A percentile compares a stretch with the other conserved stretches of the same genome.
Evolutionary conservation across 64 coral and sea anemone species (phyloP).

Genomic region (Acropora yongei): DNA sequence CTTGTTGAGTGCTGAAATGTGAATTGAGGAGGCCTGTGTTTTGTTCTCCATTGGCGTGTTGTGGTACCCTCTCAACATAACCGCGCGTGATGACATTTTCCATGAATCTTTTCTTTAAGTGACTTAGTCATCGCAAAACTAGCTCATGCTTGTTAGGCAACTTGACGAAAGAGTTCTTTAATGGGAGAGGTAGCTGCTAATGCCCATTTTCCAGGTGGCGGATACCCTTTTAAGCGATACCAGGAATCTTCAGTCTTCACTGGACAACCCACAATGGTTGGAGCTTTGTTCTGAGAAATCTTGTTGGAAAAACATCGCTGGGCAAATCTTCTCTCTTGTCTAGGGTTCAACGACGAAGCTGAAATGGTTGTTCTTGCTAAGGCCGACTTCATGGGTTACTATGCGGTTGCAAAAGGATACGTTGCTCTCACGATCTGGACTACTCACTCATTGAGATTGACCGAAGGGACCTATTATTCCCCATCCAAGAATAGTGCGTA

Average conservation of each 20-base stretch:
- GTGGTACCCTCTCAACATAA: slow-evolving; percentile 20
- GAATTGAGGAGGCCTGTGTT: not conserved
- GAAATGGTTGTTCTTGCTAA: too few relatives aligned
- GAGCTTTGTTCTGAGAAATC: too few relatives aligned
- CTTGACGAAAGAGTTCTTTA: not conserved
- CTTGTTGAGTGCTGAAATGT: not conserved
- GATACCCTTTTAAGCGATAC: not conserved
- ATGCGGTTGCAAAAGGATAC: too few relatives aligned
- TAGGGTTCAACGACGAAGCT: too few relatives aligned
- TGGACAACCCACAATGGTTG: not conserved
- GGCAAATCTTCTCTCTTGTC: too few relatives aligned
- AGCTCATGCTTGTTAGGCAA: not conserved
- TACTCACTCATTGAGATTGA: too few relatives aligned
- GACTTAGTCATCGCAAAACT: not conserved
- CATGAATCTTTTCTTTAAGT: slow-evolving; percentile 3
- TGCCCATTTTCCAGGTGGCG: not conserved
- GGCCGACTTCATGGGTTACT: too few relatives aligned
- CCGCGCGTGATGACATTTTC: not conserved
- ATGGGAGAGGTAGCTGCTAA: not conserved
- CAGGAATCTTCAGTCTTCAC: not conserved
- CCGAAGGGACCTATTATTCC: too few relatives aligned
- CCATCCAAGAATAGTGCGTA: too few relatives aligned
- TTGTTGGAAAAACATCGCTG: too few relatives aligned
- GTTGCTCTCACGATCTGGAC: too few relatives aligned
- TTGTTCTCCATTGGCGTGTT: not conserved